phyloP scores from a whole-genome alignment of 2,888 invertebrate genomes.

The Pollenia angustigena region DNA sequence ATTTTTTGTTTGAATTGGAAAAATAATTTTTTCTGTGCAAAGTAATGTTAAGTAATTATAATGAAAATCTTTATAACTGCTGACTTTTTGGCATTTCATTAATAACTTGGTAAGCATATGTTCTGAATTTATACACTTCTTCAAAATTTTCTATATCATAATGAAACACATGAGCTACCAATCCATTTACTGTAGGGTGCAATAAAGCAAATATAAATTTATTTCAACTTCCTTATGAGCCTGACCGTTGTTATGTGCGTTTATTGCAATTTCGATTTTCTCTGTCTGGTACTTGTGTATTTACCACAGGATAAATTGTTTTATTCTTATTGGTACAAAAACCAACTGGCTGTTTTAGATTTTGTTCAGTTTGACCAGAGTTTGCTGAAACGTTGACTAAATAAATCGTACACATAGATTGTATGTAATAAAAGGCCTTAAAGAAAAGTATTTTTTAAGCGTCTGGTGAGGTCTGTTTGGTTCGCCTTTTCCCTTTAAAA shows the following conservation, averaged over 20 bases:
- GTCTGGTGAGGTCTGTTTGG: constrained; percentile 61
- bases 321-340: constrained; percentile 14
- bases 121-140: too few relatives aligned
- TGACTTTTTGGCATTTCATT: too few relatives aligned
- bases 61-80: too few relatives aligned
- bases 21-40: too few relatives aligned
- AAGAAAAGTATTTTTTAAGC: constrained; percentile 50
- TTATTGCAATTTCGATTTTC: constrained; percentile 23
- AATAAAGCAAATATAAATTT: constrained; percentile 4
- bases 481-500: constrained; percentile 1
- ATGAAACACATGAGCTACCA: too few relatives aligned
- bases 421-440: constrained; percentile 32
- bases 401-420: constrained; percentile 52
- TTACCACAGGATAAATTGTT: constrained; percentile 32
- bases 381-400: constrained; percentile 56
- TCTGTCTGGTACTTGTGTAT: background rate
- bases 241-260: constrained; percentile 42
- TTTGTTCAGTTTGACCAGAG: constrained; percentile 44
- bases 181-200: background rate
- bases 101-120: too few relatives aligned
- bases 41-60: too few relatives aligned
- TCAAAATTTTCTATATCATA: too few relatives aligned
- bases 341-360: constrained; percentile 7
- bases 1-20: too few relatives aligned
- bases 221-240: constrained; percentile 61